These are phyloP conservation scores for Fabriciana adippe DNA, from an alignment of 2,888 invertebrate species.

Conservation along the genomic window DNA sequence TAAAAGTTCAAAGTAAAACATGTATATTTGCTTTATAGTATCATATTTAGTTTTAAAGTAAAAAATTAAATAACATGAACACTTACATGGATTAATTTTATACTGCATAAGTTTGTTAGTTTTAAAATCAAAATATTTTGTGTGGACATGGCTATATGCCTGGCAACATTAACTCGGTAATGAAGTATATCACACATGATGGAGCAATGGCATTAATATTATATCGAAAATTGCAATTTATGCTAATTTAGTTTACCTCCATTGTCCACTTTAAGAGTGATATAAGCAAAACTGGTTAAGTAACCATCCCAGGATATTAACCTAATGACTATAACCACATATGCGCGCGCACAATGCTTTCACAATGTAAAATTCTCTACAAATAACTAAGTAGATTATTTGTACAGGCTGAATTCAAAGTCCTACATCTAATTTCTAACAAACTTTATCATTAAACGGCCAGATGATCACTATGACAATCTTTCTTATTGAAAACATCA, in stretches of 20 bases:
- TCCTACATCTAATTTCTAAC: slow-evolving; percentile 78
- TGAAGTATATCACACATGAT: slow-evolving; percentile 10
- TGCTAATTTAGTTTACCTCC: background rate
- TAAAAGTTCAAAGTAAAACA: background rate
- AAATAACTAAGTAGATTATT: slow-evolving; percentile 74
- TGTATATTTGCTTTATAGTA: slow-evolving; percentile 1
- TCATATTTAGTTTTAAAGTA: too few relatives aligned
- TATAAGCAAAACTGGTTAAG: slow-evolving; percentile 50
- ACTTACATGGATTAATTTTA: background rate
- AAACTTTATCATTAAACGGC: slow-evolving; percentile 68
- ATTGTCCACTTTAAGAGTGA: slow-evolving; percentile 39
- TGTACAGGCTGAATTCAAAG: slow-evolving; percentile 79
- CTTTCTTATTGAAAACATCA: slow-evolving; percentile 23
- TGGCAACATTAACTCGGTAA: slow-evolving; percentile 18
- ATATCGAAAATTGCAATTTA: slow-evolving; percentile 9
- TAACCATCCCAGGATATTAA: slow-evolving; percentile 62
- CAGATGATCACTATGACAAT: slow-evolving; percentile 48
- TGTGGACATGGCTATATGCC: background rate
- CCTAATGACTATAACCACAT: slow-evolving; percentile 72
- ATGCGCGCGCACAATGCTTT: slow-evolving; percentile 66
- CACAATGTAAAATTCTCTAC: slow-evolving; percentile 80
- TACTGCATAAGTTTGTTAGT: background rate
- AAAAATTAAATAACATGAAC: too few relatives aligned
- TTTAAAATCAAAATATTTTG: background rate
- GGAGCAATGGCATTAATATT: slow-evolving; percentile 13